phyloP scores from a whole-genome alignment of 2,113 vertebrate genomes.

The human region GRCh38 chr16:53287501-53288000 shows the following conservation, averaged over 20 bases:
- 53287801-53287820: background rate
- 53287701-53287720: too few species aligned
- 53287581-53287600: too few species aligned
- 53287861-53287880: constrained; percentile 13
- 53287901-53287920: background rate
- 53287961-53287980: constrained; percentile 99
- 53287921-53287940: constrained; percentile 59
- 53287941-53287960: constrained; percentile 87
- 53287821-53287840: background rate
- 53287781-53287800: background rate
- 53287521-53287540: too few species aligned
- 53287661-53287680: too few species aligned
- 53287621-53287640: too few species aligned
- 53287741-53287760: background rate
- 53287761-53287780: background rate
- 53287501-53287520: too few species aligned
- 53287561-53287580: too few species aligned
- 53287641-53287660: too few species aligned
- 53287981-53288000: constrained; percentile 95
- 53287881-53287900: background rate
- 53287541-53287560: too few species aligned
- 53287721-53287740: too few species aligned
- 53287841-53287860: background rate
- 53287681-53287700: too few species aligned
- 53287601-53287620: too few species aligned